Base-by-base conservation (phyloP, 2,888 invertebrate species). In the Erpobdella octoculata region DNA sequence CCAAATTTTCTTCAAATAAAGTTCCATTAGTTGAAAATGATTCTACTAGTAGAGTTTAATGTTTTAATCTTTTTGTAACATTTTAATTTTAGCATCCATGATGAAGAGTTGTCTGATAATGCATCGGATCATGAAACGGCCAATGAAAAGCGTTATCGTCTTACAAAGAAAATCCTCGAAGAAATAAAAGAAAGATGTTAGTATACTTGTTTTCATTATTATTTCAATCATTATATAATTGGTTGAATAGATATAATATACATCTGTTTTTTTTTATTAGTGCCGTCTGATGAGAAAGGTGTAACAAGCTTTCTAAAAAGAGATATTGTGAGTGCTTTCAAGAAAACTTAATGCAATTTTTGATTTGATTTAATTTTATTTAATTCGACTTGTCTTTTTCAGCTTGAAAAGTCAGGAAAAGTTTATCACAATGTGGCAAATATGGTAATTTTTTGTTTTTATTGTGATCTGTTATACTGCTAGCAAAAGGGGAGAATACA, bases 401-500 rank as follows among this genome's bases (percentile, higher is more conserved):
- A 74, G 80, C 86, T 94, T 53, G 92, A 92, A 81, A 90, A 91
- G 81, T 89, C 89, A 74, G 93, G 94, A 1, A 89, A 88, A 83
- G 84, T 94, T 76, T 87, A 89, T 71, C 88, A 88, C 78, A 86
- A 87, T 79, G 86, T 93, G 37, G 93, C 94, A 0, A 88, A 88
- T 74, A 83, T 84, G 69, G 81, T 82, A 77, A 76, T 80, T n/a
- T 53, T 15, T 15, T 58, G 31, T 46, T n/a, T 36, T 38, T 46
- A 33, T 5, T 15, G n/a, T 21, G 31, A 2, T 59, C 35, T 33
- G n/a, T 33, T 15, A 33, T 35, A n/a, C n/a, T 6, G 33, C 31
- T 1, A n/a, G n/a, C n/a, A n/a, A n/a, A n/a, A n/a, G n/a, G n/a
- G n/a, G n/a, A n/a, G n/a, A n/a, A n/a, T n/a, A n/a, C n/a, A n/a